Base-by-base conservation (phyloP, 2,797 vertebrate species). In the Phyllotis vaccarum region DNA sequence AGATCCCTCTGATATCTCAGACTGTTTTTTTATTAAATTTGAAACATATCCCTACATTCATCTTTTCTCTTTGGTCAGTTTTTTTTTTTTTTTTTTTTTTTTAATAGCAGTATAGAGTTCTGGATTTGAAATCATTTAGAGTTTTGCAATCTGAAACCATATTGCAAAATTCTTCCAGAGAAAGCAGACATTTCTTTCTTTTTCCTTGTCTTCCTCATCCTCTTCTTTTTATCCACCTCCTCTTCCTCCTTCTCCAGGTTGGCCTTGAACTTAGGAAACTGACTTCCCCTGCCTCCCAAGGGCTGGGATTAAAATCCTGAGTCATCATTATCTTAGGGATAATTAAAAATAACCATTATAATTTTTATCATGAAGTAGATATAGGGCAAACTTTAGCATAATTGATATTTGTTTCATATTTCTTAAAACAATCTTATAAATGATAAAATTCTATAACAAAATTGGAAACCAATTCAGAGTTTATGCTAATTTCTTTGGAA, bases 341-440 rank as follows among this genome's bases (percentile, higher is more conserved):
- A 43, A 79, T 70, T 96, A 68, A 93, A 96, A 79, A 91, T 88
- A 74, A 92, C 40, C 68, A n/a, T 17, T 27, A 43, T 93, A 16
- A 46, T 68, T 5, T 72, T 37, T 94, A 64, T 10, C n/a, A 80
- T 13, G 64, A 83, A 60, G n/a, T n/a, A 95, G 66, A 64, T 86
- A 6, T 31, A 56, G 12, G 9, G 13, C 40, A 86, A 92, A 80
- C 37, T 0, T 1, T 43, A 90, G 0, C 27, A 85, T 96, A 79
- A 79, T 68, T 79, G 78, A 27, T 90, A 66, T 22, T 62, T 21
- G 78, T 85, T 87, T 80, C 22, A 80, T 95, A 52, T 46, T 92
- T 92, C 14, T 90, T 49, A 49, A 56, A 64, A 12, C 17, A 6
- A 60, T 76, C 66, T 96, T 70, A 6, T 11, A 46, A 34, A 74